These are phyloP conservation scores for Gorsachius goisagi DNA, from an alignment of 2,113 vertebrate genomes.

Conservation along the genomic window DNA sequence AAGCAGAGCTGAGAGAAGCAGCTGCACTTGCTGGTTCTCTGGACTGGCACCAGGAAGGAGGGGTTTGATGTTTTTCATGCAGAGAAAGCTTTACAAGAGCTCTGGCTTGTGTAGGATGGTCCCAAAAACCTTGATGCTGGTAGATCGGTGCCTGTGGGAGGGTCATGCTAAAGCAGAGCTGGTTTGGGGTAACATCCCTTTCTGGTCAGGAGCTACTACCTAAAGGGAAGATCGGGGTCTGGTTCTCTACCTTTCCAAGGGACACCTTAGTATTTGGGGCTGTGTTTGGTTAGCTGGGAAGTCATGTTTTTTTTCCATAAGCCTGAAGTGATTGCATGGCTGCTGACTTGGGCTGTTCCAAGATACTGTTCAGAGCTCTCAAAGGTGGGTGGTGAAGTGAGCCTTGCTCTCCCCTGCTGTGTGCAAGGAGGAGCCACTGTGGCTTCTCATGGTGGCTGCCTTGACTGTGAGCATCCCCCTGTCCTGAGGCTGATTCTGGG, in stretches of 20 bases:
- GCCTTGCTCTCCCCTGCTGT: rapidly evolving
- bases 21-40: background rate
- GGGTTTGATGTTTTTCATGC: background rate
- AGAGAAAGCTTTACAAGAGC: background rate
- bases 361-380: background rate
- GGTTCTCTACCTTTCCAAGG: background rate
- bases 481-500: background rate
- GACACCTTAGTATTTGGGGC: background rate
- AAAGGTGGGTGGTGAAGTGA: background rate
- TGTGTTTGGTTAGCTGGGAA: background rate
- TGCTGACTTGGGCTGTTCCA: background rate
- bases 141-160: background rate
- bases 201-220: background rate
- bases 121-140: background rate
- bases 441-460: background rate
- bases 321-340: background rate
- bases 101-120: background rate
- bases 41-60: background rate
- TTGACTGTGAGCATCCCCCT: rapidly evolving
- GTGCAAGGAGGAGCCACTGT: background rate
- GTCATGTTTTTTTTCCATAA: background rate
- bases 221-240: background rate
- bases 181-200: background rate
- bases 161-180: background rate
- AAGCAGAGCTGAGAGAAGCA: background rate